phyloP scores from a whole-genome alignment of 1,140 invertebrate genomes.

The Bombus superbus region DNA sequence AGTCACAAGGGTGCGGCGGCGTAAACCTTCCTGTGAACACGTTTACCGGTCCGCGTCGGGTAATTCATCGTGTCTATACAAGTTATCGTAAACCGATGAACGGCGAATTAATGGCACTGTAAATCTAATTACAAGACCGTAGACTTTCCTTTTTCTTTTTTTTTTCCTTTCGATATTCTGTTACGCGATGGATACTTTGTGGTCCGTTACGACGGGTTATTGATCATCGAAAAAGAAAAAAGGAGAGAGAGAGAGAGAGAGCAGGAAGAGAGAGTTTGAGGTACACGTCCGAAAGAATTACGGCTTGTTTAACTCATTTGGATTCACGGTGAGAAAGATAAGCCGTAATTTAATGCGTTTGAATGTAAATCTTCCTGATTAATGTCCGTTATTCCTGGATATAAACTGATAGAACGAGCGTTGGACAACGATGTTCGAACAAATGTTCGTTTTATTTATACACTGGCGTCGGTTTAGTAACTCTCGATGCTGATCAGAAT shows the following conservation, averaged over 20 bases:
- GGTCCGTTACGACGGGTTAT: neutral
- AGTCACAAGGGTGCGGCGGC: neutral
- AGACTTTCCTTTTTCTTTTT: neutral
- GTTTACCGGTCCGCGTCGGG: neutral
- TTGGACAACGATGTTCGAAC: neutral
- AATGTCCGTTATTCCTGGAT: neutral
- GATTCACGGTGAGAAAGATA: neutral
- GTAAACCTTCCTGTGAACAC: neutral
- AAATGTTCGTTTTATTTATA: neutral
- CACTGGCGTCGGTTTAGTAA: neutral
- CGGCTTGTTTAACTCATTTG: neutral
- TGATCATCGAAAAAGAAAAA: neutral
- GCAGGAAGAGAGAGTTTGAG: neutral
- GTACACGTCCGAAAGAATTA: neutral
- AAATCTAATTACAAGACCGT: conserved; percentile 27
- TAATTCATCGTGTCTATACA: conserved; percentile 25
- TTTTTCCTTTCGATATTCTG: neutral
- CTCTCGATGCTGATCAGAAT: neutral
- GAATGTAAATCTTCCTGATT: neutral
- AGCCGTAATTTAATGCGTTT: neutral
- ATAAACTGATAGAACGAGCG: neutral
- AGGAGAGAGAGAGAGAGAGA: neutral
- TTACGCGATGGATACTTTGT: neutral
- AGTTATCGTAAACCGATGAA: conserved; percentile 31
- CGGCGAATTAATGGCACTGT: conserved; percentile 5